Conservation (phyloP, 2,797 vertebrate genomes). For the Sebastolobus alascanus region DNA sequence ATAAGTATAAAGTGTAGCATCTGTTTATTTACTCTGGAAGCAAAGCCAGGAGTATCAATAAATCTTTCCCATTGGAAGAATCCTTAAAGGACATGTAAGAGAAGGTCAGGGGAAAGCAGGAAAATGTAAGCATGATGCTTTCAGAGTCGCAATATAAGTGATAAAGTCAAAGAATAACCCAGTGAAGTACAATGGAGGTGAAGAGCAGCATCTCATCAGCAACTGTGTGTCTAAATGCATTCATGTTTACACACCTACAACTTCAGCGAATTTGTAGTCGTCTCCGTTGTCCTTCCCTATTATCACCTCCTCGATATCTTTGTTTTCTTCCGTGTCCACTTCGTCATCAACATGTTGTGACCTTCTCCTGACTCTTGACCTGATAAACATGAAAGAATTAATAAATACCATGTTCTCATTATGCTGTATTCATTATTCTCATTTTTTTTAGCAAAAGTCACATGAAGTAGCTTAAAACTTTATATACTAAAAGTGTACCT, state of each 20-base stretch:
- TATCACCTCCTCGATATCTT: conserved; percentile 52
- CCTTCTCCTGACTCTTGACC: conserved; percentile 41
- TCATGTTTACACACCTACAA: conserved; percentile 65
- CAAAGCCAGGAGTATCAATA: conserved; percentile 8
- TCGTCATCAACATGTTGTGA: conserved; percentile 4
- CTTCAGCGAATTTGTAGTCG: conserved; percentile 53
- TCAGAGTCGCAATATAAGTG: not conserved
- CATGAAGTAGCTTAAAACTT: not conserved
- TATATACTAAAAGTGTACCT: not conserved
- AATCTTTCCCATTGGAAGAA: not conserved
- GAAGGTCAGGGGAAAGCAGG: not conserved
- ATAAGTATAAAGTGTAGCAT: not conserved
- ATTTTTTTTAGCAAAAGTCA: not conserved
- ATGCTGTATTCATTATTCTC: not conserved
- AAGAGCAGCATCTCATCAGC: conserved; percentile 2
- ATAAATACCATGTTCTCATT: conserved; percentile 3
- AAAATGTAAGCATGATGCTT: not conserved
- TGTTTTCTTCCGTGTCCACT: conserved; percentile 35
- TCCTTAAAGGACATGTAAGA: not conserved
- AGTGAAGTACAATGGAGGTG: not conserved
- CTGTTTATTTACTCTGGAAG: conserved; percentile 4
- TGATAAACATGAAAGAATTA: conserved; percentile 17
- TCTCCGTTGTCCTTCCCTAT: conserved; percentile 31
- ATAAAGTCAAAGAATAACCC: conserved; percentile 16
- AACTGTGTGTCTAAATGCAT: not conserved